Evolutionary conservation across 1,140 invertebrate species (phyloP).

Genomic region (Glossosoma conforme): DNA sequence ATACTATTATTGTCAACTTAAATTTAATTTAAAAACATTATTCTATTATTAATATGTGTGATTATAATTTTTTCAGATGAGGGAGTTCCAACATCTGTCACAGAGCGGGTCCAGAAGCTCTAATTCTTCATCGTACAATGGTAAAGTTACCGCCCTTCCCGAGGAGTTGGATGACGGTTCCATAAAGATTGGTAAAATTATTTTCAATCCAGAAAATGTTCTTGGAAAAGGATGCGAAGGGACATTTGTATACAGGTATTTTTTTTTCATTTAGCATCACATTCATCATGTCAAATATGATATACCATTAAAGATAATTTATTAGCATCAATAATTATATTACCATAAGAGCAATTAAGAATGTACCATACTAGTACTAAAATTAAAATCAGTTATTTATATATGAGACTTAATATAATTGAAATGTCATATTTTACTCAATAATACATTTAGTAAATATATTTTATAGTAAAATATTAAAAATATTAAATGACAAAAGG

Average conservation of each 20-base stretch:
- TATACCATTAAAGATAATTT: too few species aligned
- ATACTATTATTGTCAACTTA: background rate
- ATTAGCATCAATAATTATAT: too few species aligned
- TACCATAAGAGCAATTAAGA: too few species aligned
- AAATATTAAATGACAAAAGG: too few species aligned
- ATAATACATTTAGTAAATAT: too few species aligned
- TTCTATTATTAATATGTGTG: background rate
- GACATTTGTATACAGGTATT: slow-evolving; percentile 90
- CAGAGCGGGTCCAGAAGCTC: slow-evolving; percentile 55
- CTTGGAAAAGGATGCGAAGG: slow-evolving; percentile 97
- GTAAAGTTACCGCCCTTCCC: slow-evolving; percentile 45
- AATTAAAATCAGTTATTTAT: too few species aligned
- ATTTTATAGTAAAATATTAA: too few species aligned
- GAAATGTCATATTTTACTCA: too few species aligned
- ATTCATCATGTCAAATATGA: too few species aligned
- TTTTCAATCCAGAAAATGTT: slow-evolving; percentile 79
- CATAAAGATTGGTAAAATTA: slow-evolving; percentile 85
- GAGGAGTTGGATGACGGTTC: slow-evolving; percentile 70
- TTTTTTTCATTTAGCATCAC: too few species aligned
- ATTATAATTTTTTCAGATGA: slow-evolving; percentile 42
- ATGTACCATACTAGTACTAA: too few species aligned
- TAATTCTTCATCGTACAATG: slow-evolving; percentile 34
- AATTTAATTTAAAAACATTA: background rate
- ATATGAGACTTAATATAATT: too few species aligned
- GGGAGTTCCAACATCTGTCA: slow-evolving; percentile 62